A percentile compares a stretch with the other conserved stretches of the same genome.
phyloP scores from a whole-genome alignment of 2,797 vertebrate genomes.

The Pelobates cultripes region DNA sequence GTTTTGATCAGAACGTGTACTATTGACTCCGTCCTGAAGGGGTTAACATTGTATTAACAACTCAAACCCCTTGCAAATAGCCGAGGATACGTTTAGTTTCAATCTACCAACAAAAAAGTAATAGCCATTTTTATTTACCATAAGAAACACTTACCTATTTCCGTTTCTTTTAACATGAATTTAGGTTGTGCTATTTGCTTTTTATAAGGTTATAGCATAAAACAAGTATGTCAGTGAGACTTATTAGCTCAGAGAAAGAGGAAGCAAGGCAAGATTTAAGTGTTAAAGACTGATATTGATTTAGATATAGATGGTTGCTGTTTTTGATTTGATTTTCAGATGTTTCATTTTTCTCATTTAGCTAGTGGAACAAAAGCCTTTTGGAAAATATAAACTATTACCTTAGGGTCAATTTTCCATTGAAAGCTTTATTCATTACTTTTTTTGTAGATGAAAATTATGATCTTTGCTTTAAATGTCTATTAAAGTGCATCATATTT shows the following conservation, averaged over 20 bases:
- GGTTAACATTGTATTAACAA: too few relatives aligned
- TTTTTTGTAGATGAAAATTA: constrained; percentile 66
- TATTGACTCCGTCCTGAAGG: too few relatives aligned
- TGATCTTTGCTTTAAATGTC: constrained; percentile 65
- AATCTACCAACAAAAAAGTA: too few relatives aligned
- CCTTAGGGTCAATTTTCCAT: constrained; percentile 12
- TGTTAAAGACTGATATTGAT: constrained; percentile 14
- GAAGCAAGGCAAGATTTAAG: not conserved
- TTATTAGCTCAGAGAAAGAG: constrained; percentile 9
- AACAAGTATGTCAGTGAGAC: not conserved
- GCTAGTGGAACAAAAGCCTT: constrained; percentile 6
- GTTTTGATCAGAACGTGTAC: too few relatives aligned
- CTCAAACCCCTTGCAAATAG: too few relatives aligned
- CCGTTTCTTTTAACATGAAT: too few relatives aligned
- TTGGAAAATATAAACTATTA: constrained; percentile 20
- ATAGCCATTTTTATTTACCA: too few relatives aligned
- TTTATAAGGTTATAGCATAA: not conserved
- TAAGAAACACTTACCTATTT: too few relatives aligned
- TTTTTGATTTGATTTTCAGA: constrained; percentile 30
- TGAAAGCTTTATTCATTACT: constrained; percentile 55
- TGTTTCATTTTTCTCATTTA: constrained; percentile 31
- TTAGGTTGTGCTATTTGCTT: not conserved
- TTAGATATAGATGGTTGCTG: constrained; percentile 16
- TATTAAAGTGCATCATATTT: constrained; percentile 73
- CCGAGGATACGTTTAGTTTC: too few relatives aligned